These are phyloP conservation scores for Heteromyza rotundicornis DNA, from an alignment of 2,888 invertebrate genomes.

Conservation along the genomic window DNA sequence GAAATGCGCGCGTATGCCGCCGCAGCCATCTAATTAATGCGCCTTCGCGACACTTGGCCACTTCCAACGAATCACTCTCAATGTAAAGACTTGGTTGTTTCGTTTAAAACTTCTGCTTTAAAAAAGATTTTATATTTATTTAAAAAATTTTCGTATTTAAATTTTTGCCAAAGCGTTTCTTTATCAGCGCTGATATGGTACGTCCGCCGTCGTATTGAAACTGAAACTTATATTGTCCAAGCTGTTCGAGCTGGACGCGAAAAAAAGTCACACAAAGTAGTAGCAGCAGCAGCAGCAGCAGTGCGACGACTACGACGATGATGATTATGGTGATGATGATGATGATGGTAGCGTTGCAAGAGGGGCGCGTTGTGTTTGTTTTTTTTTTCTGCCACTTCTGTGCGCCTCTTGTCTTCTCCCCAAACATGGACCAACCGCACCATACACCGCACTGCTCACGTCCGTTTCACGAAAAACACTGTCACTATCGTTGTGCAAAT, in stretches of 20 bases:
- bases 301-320: not conserved
- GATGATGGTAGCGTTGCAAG: no score
- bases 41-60: no score
- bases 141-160: not conserved
- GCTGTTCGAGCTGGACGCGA: not conserved
- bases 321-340: no score
- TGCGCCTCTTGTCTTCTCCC: no score
- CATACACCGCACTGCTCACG: not conserved
- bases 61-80: no score
- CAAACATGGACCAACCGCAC: no score
- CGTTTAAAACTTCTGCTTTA: no score
- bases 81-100: no score
- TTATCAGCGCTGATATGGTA: constrained; percentile 9
- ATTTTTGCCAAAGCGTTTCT: not conserved
- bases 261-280: not conserved
- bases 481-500: not conserved
- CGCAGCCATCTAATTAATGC: no score
- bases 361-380: no score
- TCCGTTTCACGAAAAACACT: not conserved
- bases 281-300: not conserved
- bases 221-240: constrained; percentile 16
- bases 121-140: not conserved
- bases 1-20: no score
- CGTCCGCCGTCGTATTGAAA: constrained; percentile 8
- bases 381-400: no score